Percentiles rank a stretch among this genome's conserved stretches.
These are phyloP conservation scores for Cremastinae sp. DNA, from an alignment of 2,888 invertebrate species.

Conservation along the genomic window DNA sequence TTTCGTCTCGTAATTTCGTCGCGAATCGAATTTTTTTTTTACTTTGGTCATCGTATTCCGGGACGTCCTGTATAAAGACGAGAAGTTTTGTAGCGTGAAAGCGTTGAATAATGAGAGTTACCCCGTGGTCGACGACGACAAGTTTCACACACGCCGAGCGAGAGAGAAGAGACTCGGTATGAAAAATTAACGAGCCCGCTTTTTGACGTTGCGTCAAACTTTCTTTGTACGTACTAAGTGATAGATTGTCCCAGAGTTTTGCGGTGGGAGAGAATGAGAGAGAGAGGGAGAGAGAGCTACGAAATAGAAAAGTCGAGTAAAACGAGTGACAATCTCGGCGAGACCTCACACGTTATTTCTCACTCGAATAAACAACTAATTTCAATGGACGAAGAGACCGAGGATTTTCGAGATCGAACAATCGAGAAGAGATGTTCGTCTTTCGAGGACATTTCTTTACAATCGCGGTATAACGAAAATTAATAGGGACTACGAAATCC, in stretches of 20 bases:
- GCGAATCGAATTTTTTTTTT: background rate
- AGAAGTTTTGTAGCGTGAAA: conserved; percentile 53
- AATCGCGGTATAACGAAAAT: background rate
- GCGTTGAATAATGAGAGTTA: conserved; percentile 62
- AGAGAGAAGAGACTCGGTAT: conserved; percentile 65
- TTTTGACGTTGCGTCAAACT: conserved; percentile 76
- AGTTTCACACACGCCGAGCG: conserved; percentile 43
- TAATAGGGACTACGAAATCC: background rate
- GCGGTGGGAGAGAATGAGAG: conserved; percentile 43
- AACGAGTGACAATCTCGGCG: conserved; percentile 54
- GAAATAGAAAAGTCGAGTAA: conserved; percentile 31
- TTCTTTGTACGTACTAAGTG: conserved; percentile 72
- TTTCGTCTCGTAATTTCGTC: background rate
- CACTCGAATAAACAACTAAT: conserved; percentile 27
- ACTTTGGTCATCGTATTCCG: conserved; percentile 52
- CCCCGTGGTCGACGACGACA: conserved; percentile 52
- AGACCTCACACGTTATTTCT: conserved; percentile 43
- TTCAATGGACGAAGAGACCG: conserved; percentile 22
- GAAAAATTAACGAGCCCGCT: conserved; percentile 75
- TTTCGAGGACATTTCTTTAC: conserved; percentile 5
- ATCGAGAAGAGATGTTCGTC: background rate
- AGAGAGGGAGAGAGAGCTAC: conserved; percentile 26
- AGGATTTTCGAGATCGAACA: background rate
- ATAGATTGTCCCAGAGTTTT: conserved; percentile 70
- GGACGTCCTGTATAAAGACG: conserved; percentile 40